Evolutionary conservation across 2,797 vertebrate species (phyloP).

Genomic region (Crax fasciolata): DNA sequence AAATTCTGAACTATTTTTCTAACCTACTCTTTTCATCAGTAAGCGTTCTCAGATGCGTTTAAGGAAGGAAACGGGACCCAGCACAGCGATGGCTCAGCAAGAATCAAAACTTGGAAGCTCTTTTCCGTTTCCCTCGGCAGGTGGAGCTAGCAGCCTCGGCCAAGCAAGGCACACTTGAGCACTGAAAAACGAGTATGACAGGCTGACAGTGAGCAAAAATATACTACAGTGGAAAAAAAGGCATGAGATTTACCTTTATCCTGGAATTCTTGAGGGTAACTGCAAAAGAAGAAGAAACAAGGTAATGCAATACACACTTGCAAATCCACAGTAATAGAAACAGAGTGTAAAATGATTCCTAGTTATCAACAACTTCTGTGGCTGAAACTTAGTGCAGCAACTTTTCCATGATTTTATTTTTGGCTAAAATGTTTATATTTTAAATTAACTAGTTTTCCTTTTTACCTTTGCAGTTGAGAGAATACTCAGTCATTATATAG

Average conservation of each 20-base stretch:
- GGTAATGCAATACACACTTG: not conserved
- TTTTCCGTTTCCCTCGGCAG: slow-evolving; percentile 75
- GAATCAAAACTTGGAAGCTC: not conserved
- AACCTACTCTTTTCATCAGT: not conserved
- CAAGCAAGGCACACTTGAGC: not conserved
- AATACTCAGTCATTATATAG: not conserved
- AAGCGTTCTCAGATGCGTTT: not conserved
- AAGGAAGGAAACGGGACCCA: not conserved
- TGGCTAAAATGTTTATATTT: not conserved
- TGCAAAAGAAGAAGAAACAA: slow-evolving; percentile 66
- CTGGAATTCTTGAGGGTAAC: slow-evolving; percentile 90
- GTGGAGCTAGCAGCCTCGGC: slow-evolving; percentile 83
- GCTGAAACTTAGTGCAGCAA: not conserved
- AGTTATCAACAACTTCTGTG: no score
- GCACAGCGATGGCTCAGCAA: not conserved
- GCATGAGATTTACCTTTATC: slow-evolving; percentile 87
- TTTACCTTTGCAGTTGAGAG: not conserved
- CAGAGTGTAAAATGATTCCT: rapidly evolving
- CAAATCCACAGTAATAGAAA: not conserved
- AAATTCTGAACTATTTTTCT: not conserved
- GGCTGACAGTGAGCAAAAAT: not conserved
- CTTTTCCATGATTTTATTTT: not conserved
- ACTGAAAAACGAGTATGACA: not conserved
- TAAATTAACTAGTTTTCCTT: not conserved
- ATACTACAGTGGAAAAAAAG: not conserved